Base-by-base conservation (phyloP, 2,113 vertebrate species). In the Nematolebias whitei region DNA sequence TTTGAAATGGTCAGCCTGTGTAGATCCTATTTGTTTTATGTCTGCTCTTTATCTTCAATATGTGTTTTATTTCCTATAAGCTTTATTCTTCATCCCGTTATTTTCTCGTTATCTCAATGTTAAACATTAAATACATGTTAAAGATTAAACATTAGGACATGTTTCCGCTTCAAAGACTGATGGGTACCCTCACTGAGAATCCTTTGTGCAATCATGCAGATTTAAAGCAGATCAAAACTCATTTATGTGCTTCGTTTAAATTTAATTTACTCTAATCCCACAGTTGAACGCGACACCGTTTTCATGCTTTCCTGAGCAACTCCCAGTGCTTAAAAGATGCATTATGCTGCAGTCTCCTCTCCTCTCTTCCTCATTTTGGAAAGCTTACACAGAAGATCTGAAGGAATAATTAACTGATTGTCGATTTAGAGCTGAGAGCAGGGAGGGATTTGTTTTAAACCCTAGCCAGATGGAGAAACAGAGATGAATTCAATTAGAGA, bases 331-430 rank as follows among this genome's bases (percentile, higher is more conserved):
- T 71, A 19, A 78, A 70, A 82, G 68, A 67, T 35, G 38, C 48
- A 41, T 51, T 68, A 26, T 19, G 13, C 74, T 43, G 63, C 52
- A 56, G 52, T 38, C 22, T 47, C 22, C 22, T 35, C 51, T 35
- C 14, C 50, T 50, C 47, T 29, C 48, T 16, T 10, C 15, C 60
- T 48, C 11, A 11, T 2, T 54, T 12, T n/a, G 1, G 6, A 9
- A 68, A 56, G 32, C 43, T 0, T 23, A 52, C 7, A 47, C 35
- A 41, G 29, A 40, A 41, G 71, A 84, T 76, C 63, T 63, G 57
- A 85, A 11, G 47, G 78, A 79, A 83, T 85, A 81, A 75, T 77
- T 72, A 73, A 83, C 56, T 58, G 70, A 67, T 38, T 73, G 78
- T 69, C 50, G 80, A 70, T 74, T 75, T 29, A 47, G 63, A 76